Base-by-base conservation (phyloP, 2,888 invertebrate species). In the Folsomia manolachei region DNA sequence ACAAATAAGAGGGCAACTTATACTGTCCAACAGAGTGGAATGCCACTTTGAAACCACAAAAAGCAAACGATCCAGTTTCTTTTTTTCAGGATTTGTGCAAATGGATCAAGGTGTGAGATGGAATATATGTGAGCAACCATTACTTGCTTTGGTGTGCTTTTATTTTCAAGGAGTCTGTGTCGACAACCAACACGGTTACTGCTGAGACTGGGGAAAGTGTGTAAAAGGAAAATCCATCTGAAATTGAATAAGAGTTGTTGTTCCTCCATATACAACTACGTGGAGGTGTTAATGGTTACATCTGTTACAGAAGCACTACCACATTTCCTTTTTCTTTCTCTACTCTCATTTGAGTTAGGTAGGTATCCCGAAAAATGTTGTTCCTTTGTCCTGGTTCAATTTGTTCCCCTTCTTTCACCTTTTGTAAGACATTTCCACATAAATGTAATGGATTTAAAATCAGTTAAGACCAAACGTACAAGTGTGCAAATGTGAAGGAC, bases 341-440 rank as follows among this genome's bases (percentile, higher is more conserved):
- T 39, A n/a, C n/a, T n/a, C n/a, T n/a, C n/a, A n/a, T n/a, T n/a
- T n/a, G n/a, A n/a, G n/a, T n/a, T n/a, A n/a, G n/a, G n/a, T n/a
- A n/a, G n/a, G n/a, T n/a, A n/a, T n/a, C n/a, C n/a, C 14, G 39
- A 39, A 39, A n/a, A 39, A 39, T 39, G n/a, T n/a, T n/a, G n/a
- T 39, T 39, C 39, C 39, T 39, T 39, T 39, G 14, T 39, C 14
- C 39, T 14, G 14, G 14, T 14, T 14, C 39, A 39, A 39, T 39
- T 39, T 39, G 39, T 39, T 39, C 39, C 14, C 39, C 39, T 9
- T 39, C 14, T 39, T 39, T 14, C 4, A 39, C 39, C 14, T 64
- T 77, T 87, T 87, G 56, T 89, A 94, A 97, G 98, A 82, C 99
- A 99, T 84, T 93, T 97, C 81, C 96, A 98, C 87, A 98, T 99